Percentiles rank a stretch among this genome's conserved stretches.
phyloP scores from a whole-genome alignment of 2,113 vertebrate genomes.

The Rallus limicola region DNA sequence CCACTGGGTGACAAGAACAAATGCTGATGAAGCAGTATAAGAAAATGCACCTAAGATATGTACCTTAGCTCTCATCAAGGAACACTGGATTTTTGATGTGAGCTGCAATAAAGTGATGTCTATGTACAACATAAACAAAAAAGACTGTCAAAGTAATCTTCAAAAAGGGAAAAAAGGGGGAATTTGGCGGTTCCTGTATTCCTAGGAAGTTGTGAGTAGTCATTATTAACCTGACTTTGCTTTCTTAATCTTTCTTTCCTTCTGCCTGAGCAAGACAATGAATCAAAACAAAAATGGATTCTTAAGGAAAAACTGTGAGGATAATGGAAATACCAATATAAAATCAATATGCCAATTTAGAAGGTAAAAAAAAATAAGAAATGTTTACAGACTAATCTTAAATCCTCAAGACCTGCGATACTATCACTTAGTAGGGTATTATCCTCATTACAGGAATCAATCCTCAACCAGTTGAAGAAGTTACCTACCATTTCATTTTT shows the following conservation, averaged over 20 bases:
- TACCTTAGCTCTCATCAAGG: neutral
- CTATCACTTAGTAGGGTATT: neutral
- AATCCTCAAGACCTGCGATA: neutral
- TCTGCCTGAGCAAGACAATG: neutral
- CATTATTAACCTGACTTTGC: neutral
- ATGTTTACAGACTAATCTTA: neutral
- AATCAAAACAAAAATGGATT: neutral
- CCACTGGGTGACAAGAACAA: slow-evolving; percentile 2
- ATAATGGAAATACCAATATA: slow-evolving; percentile 52
- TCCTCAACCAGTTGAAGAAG: neutral
- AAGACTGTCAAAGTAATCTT: neutral
- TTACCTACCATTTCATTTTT: neutral
- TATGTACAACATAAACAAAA: neutral
- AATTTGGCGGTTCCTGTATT: neutral
- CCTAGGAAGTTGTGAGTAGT: neutral
- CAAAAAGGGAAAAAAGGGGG: neutral
- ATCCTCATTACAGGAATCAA: slow-evolving; percentile 27
- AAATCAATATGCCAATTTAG: neutral
- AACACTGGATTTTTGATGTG: neutral
- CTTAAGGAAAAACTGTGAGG: slow-evolving; percentile 10
- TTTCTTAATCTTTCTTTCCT: neutral
- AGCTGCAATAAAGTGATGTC: neutral
- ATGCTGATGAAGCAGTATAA: neutral
- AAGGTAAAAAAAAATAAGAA: neutral
- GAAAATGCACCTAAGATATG: neutral